Base-by-base conservation (phyloP, 2,113 vertebrate genomes). In the Pomatorhinus ruficollis region DNA sequence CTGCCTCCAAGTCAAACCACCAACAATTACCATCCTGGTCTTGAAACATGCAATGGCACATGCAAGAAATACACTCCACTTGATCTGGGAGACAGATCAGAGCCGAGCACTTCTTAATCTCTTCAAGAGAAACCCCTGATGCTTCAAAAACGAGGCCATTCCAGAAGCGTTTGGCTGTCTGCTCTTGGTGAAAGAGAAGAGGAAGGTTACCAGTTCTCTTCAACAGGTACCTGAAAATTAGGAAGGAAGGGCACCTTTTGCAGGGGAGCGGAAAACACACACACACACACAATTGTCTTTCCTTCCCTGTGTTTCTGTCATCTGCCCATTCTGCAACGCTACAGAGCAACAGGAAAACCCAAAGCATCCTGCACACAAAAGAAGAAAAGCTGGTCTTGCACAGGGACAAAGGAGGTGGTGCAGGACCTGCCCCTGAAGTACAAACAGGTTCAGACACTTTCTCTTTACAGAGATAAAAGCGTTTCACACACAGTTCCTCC, bases 371-470 rank as follows among this genome's bases (percentile, higher is more conserved):
- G 53, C 76, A 91, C 57, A 91, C 52, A 61, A 74, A 91, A 94
- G 89, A 64, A 72, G 82, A 93, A 81, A 87, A 94, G 80, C 83
- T 82, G 60, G 71, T 84, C 83, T 70, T 91, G 60, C 74, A 37
- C 4, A 5, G 40, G 13, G 71, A 76, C 71, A 42, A 54, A 61
- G 83, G 4, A 42, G 61, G n/a, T 83, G 52, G 49, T 42, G 64
- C 6, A 76, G 50, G 17, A 49, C 52, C 84, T 76, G 64, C 27
- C 89, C 64, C 70, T 90, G 66, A 86, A 83, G 60, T 23, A 76
- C 59, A 40, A 72, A 93, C 59, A 83, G 60, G 79, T 82, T 82
- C 80, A 95, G 92, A 89, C 76, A 95, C 30, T 75, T 78, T 63
- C 61, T 90, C 59, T 63, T 54, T 10, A 15, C 6, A 16, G 60